Conservation (phyloP, 2,888 invertebrate species). For the Arrhopalites spinosus region DNA sequence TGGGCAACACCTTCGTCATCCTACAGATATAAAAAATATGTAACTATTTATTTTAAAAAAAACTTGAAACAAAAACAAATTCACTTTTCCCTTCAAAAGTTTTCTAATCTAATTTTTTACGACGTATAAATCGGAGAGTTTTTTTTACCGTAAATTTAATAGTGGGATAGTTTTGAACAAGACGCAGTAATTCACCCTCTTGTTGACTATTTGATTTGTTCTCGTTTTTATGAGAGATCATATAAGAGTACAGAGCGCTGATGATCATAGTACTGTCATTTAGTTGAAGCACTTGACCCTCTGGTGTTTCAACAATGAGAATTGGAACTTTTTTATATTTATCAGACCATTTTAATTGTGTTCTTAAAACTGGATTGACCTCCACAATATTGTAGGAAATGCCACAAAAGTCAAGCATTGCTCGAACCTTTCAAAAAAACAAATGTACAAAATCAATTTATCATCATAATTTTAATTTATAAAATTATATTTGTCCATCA, state of each 20-base stretch:
- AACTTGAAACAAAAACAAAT: not conserved
- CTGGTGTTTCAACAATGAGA: constrained; percentile 70
- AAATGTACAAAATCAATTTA: not conserved
- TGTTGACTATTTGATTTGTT: not conserved
- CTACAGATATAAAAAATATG: constrained; percentile 17
- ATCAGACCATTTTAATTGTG: constrained; percentile 86
- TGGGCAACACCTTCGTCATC: constrained; percentile 72
- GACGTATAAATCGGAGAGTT: no score
- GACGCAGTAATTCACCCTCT: not conserved
- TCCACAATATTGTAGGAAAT: constrained; percentile 94
- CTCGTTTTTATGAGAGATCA: constrained; percentile 59
- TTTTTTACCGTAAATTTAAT: no score
- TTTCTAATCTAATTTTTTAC: no score
- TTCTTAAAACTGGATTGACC: constrained; percentile 92
- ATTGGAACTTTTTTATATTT: constrained; percentile 94
- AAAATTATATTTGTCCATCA: not conserved
- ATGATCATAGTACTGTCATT: constrained; percentile 94
- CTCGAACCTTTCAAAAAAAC: constrained; percentile 62
- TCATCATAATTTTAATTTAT: not conserved
- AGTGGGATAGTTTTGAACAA: no score
- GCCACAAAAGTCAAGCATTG: constrained; percentile 88
- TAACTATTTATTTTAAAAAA: not conserved
- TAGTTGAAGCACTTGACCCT: constrained; percentile 69
- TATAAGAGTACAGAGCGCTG: constrained; percentile 79
- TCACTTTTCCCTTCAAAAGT: no score